These are phyloP conservation scores for Cirrhinus molitorella DNA, from an alignment of 2,797 vertebrate genomes.

Conservation along the genomic window DNA sequence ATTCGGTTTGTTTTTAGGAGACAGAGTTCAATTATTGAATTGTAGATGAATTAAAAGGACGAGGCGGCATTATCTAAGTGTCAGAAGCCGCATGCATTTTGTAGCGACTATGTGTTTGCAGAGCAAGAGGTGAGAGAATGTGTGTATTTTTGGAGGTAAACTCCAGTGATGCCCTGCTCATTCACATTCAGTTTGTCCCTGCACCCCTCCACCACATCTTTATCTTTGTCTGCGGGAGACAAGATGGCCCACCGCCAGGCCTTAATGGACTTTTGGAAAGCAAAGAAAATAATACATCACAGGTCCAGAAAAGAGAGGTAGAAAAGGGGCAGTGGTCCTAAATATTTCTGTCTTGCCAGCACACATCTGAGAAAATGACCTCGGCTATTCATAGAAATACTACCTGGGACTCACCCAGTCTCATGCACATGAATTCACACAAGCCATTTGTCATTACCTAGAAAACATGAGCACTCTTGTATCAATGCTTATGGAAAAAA, in stretches of 20 bases:
- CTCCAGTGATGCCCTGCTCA: conserved; percentile 43
- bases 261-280: conserved; percentile 83
- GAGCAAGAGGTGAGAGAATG: conserved; percentile 8
- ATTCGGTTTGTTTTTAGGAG: conserved; percentile 49
- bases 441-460: conserved; percentile 2
- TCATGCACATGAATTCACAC: background rate
- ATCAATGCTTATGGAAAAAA: background rate
- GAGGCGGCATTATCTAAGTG: conserved; percentile 11
- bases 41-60: conserved; percentile 68
- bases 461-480: background rate
- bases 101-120: background rate
- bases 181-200: conserved; percentile 60
- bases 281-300: conserved; percentile 78
- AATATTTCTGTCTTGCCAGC: conserved; percentile 41
- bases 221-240: conserved; percentile 77
- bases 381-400: background rate
- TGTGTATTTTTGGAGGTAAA: conserved; percentile 39
- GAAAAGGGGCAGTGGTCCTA: conserved; percentile 44
- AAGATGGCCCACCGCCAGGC: conserved; percentile 73
- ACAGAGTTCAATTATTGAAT: conserved; percentile 66
- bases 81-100: background rate
- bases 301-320: conserved; percentile 41
- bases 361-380: conserved; percentile 47
- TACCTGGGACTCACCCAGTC: conserved; percentile 12
- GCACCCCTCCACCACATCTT: conserved; percentile 63